A percentile compares a stretch with the other conserved stretches of the same genome.
Evolutionary conservation across 2,797 vertebrate species (phyloP).

Genomic region (Calcarius lapponicus): DNA sequence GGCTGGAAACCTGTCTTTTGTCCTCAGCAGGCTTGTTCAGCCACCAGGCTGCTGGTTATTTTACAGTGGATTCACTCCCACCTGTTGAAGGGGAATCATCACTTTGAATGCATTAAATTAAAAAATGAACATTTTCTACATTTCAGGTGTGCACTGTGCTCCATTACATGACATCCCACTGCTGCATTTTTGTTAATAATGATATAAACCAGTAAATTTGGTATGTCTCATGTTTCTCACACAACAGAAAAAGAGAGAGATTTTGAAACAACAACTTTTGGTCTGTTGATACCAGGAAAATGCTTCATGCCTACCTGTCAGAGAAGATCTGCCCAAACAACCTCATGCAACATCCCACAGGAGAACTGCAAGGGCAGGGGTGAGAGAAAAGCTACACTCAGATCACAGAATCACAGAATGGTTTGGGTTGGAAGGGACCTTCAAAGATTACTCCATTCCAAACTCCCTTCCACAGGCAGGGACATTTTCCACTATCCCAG

Average conservation of each 20-base stretch:
- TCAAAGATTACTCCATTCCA: not conserved
- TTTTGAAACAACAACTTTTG: not conserved
- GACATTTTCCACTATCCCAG: not conserved
- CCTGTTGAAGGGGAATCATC: not conserved
- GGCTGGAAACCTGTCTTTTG: not conserved
- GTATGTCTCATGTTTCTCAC: not conserved
- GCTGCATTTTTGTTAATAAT: not conserved
- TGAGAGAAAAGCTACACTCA: not conserved
- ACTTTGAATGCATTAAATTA: not conserved
- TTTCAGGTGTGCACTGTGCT: not conserved
- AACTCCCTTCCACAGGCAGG: accelerated
- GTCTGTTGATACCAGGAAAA: not conserved
- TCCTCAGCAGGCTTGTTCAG: not conserved
- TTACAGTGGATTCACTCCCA: not conserved
- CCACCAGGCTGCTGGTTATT: not conserved
- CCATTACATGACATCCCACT: not conserved
- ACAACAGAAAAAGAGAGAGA: not conserved
- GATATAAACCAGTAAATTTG: not conserved
- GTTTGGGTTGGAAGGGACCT: not conserved
- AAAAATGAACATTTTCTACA: not conserved
- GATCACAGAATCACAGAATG: not conserved
- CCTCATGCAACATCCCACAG: accelerated
- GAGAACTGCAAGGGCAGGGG: not conserved
- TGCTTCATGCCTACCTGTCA: accelerated
- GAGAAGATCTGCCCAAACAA: not conserved